Evolutionary conservation across 2,888 invertebrate species (phyloP), one percentile per base, ranked within the genome.

Genomic region (Amblyjoppa proteus): DNA sequence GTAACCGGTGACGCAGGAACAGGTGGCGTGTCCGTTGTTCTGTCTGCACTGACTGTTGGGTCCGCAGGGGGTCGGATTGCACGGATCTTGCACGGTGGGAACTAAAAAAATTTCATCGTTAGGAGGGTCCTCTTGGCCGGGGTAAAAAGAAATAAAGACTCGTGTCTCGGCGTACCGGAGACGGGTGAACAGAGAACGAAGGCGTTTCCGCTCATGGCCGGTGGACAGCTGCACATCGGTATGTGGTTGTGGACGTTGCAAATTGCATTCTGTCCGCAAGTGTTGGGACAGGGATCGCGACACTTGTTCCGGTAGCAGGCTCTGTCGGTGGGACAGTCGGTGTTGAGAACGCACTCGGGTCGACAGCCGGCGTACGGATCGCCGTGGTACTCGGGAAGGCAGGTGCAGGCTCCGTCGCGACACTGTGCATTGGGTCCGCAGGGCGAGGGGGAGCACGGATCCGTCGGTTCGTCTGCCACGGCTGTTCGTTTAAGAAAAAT

Each of bases 301-400:
- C 98, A 98, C 94, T 97, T 97, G 89, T 96, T 96, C 90, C 96
- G 96, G 13, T 97, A 94, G 91, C 98, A 98, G 3, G 97, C 97
- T 91, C 96, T 96, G 88, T 96, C 96, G 28, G 95, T 94, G 1
- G 96, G 92, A 93, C 98, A 98, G 93, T 97, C 97, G 0, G 96
- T 96, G 90, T 97, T 97, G 38, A 96, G 95, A 41, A 96, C 96
- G 92, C 97, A 98, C 94, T 97, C 97, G 9, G 97, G 97, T 88
- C 97, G 95, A 92, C 97, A 97, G 16, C 96, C 96, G 83, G 97
- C 96, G 80, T 94, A 94, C 20, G 97, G 97, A 90, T 96, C 95
- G 28, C 97, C 97, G 45, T 96, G 94, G 90, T 96, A 97, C 87
- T 95, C 95, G 6, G 96, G 95, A 91, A 96, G 94, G 92, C 98